These are phyloP conservation scores for Agrochola lychnidis DNA, from an alignment of 2,888 invertebrate species.

Conservation along the genomic window DNA sequence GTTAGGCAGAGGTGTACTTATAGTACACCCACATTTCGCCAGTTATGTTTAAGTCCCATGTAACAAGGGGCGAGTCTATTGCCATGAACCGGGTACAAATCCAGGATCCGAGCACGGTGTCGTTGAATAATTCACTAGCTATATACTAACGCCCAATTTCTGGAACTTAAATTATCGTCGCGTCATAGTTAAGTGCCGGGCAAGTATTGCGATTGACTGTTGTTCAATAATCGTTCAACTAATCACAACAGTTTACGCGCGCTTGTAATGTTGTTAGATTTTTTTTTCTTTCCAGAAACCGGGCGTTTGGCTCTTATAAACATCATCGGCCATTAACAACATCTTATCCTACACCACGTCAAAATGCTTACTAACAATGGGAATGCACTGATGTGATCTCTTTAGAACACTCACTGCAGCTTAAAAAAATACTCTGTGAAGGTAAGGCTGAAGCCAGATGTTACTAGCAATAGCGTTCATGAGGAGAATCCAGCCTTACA, in stretches of 20 bases:
- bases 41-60: too few relatives aligned
- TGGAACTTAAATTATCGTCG: background rate
- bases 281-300: background rate
- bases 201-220: background rate
- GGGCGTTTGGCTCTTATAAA: background rate
- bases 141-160: background rate
- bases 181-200: background rate
- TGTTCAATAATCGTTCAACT: background rate
- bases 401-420: background rate
- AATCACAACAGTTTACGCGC: background rate
- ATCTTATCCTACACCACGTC: background rate
- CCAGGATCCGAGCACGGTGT: too few relatives aligned
- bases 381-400: background rate
- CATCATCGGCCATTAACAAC: rapidly evolving
- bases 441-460: background rate
- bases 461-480: background rate
- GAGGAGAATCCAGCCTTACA: background rate
- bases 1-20: too few relatives aligned
- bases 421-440: background rate
- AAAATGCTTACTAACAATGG: background rate
- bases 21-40: too few relatives aligned
- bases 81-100: too few relatives aligned
- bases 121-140: too few relatives aligned
- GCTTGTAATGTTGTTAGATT: background rate
- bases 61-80: too few relatives aligned